Base-by-base conservation (phyloP, 2,888 invertebrate genomes). In the Microctonus brassicae region DNA sequence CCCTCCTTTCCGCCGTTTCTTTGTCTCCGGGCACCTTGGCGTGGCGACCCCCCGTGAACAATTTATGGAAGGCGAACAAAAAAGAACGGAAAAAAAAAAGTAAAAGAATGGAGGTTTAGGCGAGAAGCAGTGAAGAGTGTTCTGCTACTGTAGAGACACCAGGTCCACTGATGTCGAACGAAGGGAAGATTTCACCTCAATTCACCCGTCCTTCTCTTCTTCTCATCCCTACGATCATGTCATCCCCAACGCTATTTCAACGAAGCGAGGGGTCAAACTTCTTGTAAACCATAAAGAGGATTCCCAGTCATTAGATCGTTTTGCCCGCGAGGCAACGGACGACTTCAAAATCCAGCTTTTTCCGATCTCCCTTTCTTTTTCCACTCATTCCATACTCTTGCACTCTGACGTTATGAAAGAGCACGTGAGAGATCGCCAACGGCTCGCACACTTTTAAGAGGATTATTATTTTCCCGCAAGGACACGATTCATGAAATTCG, bases 231-330 rank as follows among this genome's bases (percentile, higher is more conserved):
- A 20, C 47, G 10, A 42, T 53, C 24, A 47, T 24, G 10, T 69
- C 22, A 69, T 33, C 69, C 47, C n/a, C n/a, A 57, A 24, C 39
- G 2, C 58, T 60, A 47, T 64, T 42, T 26, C 47, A 3, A 47
- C 33, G 33, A 26, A 70, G 68, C 76, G 73, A 81, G 82, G 83
- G 85, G 83, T 83, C 83, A 83, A 82, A 85, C 83, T 86, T 84
- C 86, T 85, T 84, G 83, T 83, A 85, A 86, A 84, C 85, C 84
- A 85, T 86, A 85, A 86, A 86, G 84, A 84, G 86, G 86, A 86
- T 86, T 86, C 79, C 80, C 82, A 80, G 79, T 83, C 83, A 83
- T 83, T 83, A 83, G 80, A 82, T 77, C 82, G 80, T 81, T 82
- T 80, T 79, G 77, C 80, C 64, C 67, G 47, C 65, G 60, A 69